Evolutionary conservation across 2,888 invertebrate species (phyloP), one percentile per base, ranked within the genome.

Genomic region (Panopea generosa): DNA sequence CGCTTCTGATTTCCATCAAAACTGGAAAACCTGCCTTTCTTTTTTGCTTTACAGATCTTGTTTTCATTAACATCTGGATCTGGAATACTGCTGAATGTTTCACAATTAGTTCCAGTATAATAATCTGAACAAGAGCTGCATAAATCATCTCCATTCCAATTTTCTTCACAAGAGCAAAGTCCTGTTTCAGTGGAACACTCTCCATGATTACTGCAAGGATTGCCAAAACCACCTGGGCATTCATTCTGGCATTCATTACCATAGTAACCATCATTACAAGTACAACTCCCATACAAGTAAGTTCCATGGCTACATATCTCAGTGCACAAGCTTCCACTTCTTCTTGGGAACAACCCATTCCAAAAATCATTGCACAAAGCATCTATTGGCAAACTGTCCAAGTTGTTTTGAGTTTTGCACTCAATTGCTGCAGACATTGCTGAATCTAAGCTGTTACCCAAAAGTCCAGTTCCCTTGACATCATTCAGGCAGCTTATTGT

Each of bases 181-280:
- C 88, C 88, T 2, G 81, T 77, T 1, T 49, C 24, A 2, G 53
- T 60, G n/a, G 69, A 50, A 69, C 88, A 88, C 3, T 29, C n/a
- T 4, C 88, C 88, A 56, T 84, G 84, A 14, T 73, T 68, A 52
- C 63, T 78, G 60, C 88, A 88, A 6, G 82, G 62, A 38, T 70
- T 69, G 11, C 11, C 2, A 33, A 67, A 56, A 56, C 86, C 86
- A n/a, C 87, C 87, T 6, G 87, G 85, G 68, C 87, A 88, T 47
- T 72, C 76, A 24, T 50, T 27, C 26, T 74, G 55, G 62, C 87
- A 88, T 45, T 76, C 47, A 2, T 53, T 40, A 27, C 81, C 80
- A 66, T 72, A 84, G 73, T 83, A 84, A 60, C 69, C 47, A 67
- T 71, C 27, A 57, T 56, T 22, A 74, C 69, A 65, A 50, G 68